phyloP scores from a whole-genome alignment of 2,888 invertebrate species.

The Encarsia formosa region DNA sequence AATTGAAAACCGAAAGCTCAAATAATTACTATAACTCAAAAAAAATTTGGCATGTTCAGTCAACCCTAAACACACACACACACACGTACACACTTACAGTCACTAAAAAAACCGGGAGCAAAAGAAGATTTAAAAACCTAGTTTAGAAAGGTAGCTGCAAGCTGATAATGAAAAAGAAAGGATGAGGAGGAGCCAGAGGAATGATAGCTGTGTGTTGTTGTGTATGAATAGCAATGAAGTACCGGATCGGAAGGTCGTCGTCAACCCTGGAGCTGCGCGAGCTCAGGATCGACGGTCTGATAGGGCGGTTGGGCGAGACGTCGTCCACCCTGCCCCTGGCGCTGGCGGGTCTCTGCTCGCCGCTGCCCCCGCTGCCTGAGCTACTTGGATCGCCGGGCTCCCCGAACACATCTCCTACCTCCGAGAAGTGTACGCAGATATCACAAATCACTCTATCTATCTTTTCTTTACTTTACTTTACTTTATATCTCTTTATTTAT shows the following conservation, averaged over 20 bases:
- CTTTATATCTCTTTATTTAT: no score
- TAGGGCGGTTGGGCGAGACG: slow-evolving; percentile 37
- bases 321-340: slow-evolving; percentile 36
- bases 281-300: slow-evolving; percentile 36
- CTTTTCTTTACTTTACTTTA: no score
- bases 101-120: no score
- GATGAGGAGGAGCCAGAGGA: not conserved
- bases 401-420: slow-evolving; percentile 39
- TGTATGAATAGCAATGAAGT: slow-evolving; percentile 17
- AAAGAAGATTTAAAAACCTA: no score
- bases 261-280: slow-evolving; percentile 37
- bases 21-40: no score
- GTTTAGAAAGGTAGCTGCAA: no score
- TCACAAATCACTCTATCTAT: no score
- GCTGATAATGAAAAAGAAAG: no score
- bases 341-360: slow-evolving; percentile 35
- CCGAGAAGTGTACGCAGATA: slow-evolving; percentile 37
- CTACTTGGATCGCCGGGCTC: slow-evolving; percentile 38
- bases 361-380: slow-evolving; percentile 37
- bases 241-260: slow-evolving; percentile 34
- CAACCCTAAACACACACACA: no score
- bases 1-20: no score
- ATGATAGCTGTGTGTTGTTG: not conserved
- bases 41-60: no score
- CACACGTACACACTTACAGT: no score